phyloP scores from a whole-genome alignment of 2,888 invertebrate species.

The Mactromeris polynyma region DNA sequence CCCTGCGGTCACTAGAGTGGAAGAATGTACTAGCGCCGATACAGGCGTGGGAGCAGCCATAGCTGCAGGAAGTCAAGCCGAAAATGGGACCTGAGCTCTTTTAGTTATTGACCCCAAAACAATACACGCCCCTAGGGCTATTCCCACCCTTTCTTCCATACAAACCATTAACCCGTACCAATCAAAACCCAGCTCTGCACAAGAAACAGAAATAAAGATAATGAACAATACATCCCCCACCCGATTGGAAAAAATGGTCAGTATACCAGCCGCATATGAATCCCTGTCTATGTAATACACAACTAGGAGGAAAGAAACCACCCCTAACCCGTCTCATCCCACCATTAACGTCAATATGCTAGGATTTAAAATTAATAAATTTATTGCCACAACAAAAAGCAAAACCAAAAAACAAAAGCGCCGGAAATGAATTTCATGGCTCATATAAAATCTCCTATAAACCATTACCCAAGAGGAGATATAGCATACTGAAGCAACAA shows the following conservation, averaged over 20 bases:
- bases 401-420: slow-evolving; percentile 91
- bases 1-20: slow-evolving; percentile 93
- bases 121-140: slow-evolving; percentile 73
- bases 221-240: slow-evolving; percentile 92
- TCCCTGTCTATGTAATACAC: slow-evolving; percentile 92
- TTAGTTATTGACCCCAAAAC: slow-evolving; percentile 91
- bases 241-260: slow-evolving; percentile 92
- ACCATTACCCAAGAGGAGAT: slow-evolving; percentile 90
- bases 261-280: slow-evolving; percentile 91
- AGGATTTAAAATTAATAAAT: slow-evolving; percentile 91
- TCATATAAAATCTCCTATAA: slow-evolving; percentile 91
- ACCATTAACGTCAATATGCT: slow-evolving; percentile 92
- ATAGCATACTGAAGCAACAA: slow-evolving; percentile 87
- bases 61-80: slow-evolving; percentile 92
- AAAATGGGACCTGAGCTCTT: slow-evolving; percentile 94
- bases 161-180: slow-evolving; percentile 86
- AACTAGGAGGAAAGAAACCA: slow-evolving; percentile 92
- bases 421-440: slow-evolving; percentile 89
- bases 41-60: slow-evolving; percentile 93
- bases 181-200: slow-evolving; percentile 86
- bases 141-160: not conserved
- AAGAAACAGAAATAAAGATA: slow-evolving; percentile 80
- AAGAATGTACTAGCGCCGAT: slow-evolving; percentile 93
- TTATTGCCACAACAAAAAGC: slow-evolving; percentile 91
- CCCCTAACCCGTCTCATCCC: slow-evolving; percentile 92